Conservation (phyloP, 2,888 invertebrate species). For the Philaethria dido region DNA sequence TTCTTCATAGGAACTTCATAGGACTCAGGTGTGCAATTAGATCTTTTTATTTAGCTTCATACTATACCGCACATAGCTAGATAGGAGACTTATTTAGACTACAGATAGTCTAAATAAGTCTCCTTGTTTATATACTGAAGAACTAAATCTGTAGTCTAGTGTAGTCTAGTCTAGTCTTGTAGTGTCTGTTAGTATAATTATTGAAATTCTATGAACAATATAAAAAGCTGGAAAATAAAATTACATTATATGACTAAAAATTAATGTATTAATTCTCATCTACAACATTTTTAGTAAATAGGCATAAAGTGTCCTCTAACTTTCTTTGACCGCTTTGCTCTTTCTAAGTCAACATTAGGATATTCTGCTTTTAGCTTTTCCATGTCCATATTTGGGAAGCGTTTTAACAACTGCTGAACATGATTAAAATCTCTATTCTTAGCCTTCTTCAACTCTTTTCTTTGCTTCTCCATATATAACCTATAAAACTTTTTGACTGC, state of each 20-base stretch:
- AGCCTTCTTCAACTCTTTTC: conserved; percentile 81
- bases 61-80: no score
- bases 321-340: conserved; percentile 82
- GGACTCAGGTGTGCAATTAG: no score
- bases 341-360: conserved; percentile 90
- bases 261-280: conserved; percentile 2
- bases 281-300: conserved; percentile 56
- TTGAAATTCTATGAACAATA: no score
- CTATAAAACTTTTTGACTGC: conserved; percentile 84
- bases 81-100: no score
- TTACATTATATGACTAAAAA: not conserved
- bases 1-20: no score
- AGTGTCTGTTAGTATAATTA: no score
- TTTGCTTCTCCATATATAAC: conserved; percentile 86
- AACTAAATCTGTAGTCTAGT: no score
- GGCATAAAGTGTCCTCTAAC: conserved; percentile 86
- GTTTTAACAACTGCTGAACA: conserved; percentile 87
- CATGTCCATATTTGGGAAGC: conserved; percentile 90
- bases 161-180: no score
- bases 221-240: conserved; percentile 11
- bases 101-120: no score
- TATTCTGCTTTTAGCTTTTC: conserved; percentile 88
- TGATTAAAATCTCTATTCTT: conserved; percentile 87
- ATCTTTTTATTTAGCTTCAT: no score
- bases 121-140: no score